These are phyloP conservation scores for Nylanderia fulva DNA, from an alignment of 1,140 invertebrate species.

Conservation along the genomic window DNA sequence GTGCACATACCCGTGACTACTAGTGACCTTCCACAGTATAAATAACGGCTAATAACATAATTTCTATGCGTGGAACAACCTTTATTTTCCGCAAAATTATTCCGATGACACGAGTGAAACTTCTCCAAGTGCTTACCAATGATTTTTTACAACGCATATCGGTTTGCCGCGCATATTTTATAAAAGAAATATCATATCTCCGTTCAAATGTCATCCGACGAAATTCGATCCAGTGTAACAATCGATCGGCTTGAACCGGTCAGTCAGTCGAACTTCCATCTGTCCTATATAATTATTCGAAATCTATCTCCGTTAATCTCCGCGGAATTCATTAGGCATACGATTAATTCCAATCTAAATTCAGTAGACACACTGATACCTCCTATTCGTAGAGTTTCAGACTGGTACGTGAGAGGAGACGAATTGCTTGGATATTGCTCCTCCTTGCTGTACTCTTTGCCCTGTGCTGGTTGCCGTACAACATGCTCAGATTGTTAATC, in stretches of 20 bases:
- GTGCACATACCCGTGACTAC: background rate
- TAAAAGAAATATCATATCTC: background rate
- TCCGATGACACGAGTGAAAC: background rate
- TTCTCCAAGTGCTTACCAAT: background rate
- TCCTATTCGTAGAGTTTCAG: conserved; percentile 85
- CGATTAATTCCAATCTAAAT: conserved; percentile 30
- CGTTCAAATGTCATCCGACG: background rate
- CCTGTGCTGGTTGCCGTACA: conserved; percentile 93
- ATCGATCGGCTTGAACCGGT: background rate
- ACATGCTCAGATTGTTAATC: conserved; percentile 89
- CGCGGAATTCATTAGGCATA: background rate
- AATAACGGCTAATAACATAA: background rate
- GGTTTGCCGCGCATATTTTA: background rate
- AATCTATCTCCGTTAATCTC: background rate
- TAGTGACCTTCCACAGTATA: background rate
- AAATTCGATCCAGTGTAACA: background rate
- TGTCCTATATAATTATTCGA: background rate
- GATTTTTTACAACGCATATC: background rate
- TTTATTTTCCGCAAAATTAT: background rate
- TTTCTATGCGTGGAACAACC: background rate
- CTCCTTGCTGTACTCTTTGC: conserved; percentile 92
- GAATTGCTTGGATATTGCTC: conserved; percentile 91
- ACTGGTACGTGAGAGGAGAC: conserved; percentile 89
- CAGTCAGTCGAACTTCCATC: background rate
- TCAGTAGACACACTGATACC: background rate